Evolutionary conservation across 2,888 invertebrate genomes (phyloP).

Genomic region (Holacanthella duospinosa): DNA sequence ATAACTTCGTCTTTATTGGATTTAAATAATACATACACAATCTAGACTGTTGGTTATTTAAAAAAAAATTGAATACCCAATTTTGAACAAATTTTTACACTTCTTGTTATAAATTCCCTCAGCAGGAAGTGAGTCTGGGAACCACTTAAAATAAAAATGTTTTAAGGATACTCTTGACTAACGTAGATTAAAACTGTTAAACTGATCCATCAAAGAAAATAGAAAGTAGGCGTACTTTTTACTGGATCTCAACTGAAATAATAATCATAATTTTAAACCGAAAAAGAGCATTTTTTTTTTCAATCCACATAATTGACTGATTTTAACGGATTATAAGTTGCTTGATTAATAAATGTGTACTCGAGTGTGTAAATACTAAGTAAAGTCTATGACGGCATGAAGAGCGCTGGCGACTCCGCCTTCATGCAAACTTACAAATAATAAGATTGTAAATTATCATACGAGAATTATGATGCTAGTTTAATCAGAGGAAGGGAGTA

Average conservation of each 20-base stretch:
- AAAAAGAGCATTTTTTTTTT: neutral
- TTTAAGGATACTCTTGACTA: neutral
- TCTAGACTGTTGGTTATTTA: neutral
- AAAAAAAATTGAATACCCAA: neutral
- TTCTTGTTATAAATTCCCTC: neutral
- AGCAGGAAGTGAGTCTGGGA: neutral
- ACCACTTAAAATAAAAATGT: neutral
- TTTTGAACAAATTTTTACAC: neutral
- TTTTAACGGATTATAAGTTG: neutral
- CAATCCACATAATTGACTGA: neutral
- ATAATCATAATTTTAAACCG: neutral
- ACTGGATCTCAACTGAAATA: too few relatives aligned
- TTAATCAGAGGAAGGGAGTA: slow-evolving; percentile 32
- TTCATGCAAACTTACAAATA: neutral
- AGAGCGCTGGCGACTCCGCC: neutral
- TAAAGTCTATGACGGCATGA: neutral
- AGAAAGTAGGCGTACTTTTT: too few relatives aligned
- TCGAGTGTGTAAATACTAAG: neutral
- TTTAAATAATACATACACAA: neutral
- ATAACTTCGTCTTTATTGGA: slow-evolving; percentile 2
- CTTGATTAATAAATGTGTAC: neutral
- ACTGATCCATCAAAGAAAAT: neutral
- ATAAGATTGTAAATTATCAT: neutral
- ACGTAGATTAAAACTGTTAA: neutral
- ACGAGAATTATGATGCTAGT: neutral